Evolutionary conservation across 2,797 vertebrate species (phyloP).

Genomic region (Fistularia commersonii): DNA sequence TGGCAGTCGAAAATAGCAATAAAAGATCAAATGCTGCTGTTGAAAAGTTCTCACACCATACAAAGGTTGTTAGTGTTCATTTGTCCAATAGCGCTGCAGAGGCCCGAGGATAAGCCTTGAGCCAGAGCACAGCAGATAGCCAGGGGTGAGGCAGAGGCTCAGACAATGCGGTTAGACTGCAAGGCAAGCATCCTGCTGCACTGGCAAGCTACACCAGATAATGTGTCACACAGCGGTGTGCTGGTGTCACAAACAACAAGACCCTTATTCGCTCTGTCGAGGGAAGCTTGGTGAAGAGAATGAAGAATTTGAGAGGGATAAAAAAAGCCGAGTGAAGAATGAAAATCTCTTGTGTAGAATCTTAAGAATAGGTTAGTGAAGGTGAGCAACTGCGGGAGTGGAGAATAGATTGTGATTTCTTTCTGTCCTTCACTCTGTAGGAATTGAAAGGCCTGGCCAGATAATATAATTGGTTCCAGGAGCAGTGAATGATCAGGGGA

Average conservation of each 20-base stretch:
- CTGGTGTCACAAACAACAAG: conserved; percentile 59
- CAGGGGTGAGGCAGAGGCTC: conserved; percentile 61
- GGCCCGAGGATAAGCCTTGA: conserved; percentile 69
- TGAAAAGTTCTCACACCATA: conserved; percentile 43
- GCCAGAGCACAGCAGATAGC: conserved; percentile 62
- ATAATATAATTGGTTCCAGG: conserved; percentile 77
- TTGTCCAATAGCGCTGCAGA: conserved; percentile 59
- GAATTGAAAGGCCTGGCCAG: conserved; percentile 56
- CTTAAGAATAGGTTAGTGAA: conserved; percentile 58
- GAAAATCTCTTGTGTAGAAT: conserved; percentile 53
- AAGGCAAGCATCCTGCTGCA: conserved; percentile 63
- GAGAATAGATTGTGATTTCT: conserved; percentile 55
- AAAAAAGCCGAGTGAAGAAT: conserved; percentile 30
- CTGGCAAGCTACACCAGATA: conserved; percentile 58
- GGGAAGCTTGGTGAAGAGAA: conserved; percentile 47
- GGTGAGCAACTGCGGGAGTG: conserved; percentile 56
- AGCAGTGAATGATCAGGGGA: conserved; percentile 60
- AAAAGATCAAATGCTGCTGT: conserved; percentile 20
- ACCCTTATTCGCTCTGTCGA: conserved; percentile 55
- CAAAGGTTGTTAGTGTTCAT: conserved; percentile 65
- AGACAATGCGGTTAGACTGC: conserved; percentile 56
- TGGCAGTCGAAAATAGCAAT: conserved; percentile 19
- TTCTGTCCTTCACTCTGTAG: conserved; percentile 42
- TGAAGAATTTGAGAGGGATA: conserved; percentile 30
- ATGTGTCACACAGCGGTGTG: conserved; percentile 63